Conservation (phyloP, 92 coral and sea anemone species). For the Paramuricea clavata region DNA sequence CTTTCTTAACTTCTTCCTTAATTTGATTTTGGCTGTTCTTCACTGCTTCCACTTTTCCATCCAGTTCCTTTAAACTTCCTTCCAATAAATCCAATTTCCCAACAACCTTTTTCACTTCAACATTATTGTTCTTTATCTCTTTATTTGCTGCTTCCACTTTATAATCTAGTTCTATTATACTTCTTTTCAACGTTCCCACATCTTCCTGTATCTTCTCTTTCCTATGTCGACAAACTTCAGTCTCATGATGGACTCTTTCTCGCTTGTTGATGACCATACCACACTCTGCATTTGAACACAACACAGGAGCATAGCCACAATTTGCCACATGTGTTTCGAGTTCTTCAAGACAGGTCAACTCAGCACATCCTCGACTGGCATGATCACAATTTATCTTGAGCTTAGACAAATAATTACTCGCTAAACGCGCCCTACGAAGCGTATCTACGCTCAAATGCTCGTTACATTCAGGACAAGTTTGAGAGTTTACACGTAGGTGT, state of each 20-base stretch:
- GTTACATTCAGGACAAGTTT: constrained; percentile 6
- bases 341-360: background rate
- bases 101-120: background rate
- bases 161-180: background rate
- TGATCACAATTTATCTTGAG: constrained; percentile 4
- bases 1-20: too few species aligned
- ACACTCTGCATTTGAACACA: background rate
- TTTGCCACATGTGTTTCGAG: background rate
- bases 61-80: too few species aligned
- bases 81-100: too few species aligned
- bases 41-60: too few species aligned
- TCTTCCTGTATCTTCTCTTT: background rate
- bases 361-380: background rate
- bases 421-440: background rate
- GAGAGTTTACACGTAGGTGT: background rate
- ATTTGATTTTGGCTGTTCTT: too few species aligned
- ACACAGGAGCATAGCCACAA: constrained; percentile 8
- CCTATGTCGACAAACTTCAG: background rate
- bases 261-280: background rate
- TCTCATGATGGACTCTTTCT: background rate
- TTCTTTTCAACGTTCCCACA: background rate
- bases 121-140: background rate
- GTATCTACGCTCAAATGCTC: background rate
- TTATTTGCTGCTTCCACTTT: background rate
- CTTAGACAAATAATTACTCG: background rate